These are phyloP conservation scores for Patella vulgata DNA, from an alignment of 1,140 invertebrate species.

Conservation along the genomic window DNA sequence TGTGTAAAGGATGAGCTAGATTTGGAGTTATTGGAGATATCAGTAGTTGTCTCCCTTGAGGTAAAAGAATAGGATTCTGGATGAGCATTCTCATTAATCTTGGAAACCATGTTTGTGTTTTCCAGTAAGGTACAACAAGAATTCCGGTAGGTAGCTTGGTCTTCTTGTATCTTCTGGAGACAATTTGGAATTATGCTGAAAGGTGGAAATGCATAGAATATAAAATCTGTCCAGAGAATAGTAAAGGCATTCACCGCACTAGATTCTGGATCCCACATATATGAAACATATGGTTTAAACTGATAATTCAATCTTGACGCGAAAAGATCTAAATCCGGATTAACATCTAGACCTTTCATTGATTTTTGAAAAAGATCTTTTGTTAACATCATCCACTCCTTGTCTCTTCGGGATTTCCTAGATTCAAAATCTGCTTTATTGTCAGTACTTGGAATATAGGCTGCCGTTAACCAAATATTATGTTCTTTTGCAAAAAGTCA, in stretches of 20 bases:
- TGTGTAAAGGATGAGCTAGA: constrained; percentile 12
- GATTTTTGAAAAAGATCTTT: constrained; percentile 10
- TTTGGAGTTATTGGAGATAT: not conserved
- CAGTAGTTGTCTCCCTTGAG: not conserved
- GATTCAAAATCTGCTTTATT: constrained; percentile 22
- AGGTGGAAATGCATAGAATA: constrained; percentile 33
- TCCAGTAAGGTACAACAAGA: constrained; percentile 29
- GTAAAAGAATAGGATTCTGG: not conserved
- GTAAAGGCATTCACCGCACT: constrained; percentile 35
- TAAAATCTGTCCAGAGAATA: constrained; percentile 11
- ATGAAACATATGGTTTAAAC: constrained; percentile 23
- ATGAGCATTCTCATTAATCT: constrained; percentile 13
- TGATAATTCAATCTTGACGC: constrained; percentile 28
- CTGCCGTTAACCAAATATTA: constrained; percentile 24
- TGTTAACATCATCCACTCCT: constrained; percentile 23
- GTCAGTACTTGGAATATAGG: constrained; percentile 15
- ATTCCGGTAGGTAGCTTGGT: constrained; percentile 9
- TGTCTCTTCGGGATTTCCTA: constrained; percentile 19
- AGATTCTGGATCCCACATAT: constrained; percentile 21
- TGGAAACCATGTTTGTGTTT: constrained; percentile 27
- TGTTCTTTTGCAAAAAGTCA: constrained; percentile 27
- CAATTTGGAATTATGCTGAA: constrained; percentile 19
- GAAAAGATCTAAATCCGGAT: constrained; percentile 32
- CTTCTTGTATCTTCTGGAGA: constrained; percentile 27
- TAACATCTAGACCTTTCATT: not conserved